Percentiles rank a stretch among this genome's conserved stretches.
phyloP scores from a whole-genome alignment of 2,113 vertebrate species.

The Hyla sarda region DNA sequence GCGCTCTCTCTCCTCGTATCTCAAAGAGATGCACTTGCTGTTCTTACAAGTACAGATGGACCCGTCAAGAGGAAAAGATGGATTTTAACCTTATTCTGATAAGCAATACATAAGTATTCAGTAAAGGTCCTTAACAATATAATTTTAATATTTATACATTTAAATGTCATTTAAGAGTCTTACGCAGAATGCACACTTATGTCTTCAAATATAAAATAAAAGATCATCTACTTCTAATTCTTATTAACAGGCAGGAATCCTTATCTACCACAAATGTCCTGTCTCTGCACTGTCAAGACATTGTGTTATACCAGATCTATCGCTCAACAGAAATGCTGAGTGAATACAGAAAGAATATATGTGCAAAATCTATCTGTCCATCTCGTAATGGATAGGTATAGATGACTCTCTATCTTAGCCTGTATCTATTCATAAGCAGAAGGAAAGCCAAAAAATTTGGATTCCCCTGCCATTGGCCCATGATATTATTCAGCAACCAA shows the following conservation, averaged over 20 bases:
- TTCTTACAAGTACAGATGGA: slow-evolving; percentile 58
- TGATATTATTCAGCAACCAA: background rate
- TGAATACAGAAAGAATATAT: background rate
- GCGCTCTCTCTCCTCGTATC: slow-evolving; percentile 56
- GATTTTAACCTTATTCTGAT: slow-evolving; percentile 56
- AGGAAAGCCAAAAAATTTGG: background rate
- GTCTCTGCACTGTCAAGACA: background rate
- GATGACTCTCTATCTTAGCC: background rate
- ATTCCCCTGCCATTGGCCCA: background rate
- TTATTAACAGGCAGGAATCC: background rate
- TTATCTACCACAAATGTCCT: slow-evolving; percentile 10
- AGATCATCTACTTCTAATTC: background rate
- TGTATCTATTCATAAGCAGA: background rate
- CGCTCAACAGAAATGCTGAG: background rate
- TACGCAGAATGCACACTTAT: slow-evolving; percentile 9
- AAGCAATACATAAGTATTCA: slow-evolving; percentile 49
- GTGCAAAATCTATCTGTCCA: background rate
- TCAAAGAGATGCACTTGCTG: slow-evolving; percentile 58
- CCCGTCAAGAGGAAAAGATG: slow-evolving; percentile 49
- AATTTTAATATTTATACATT: slow-evolving; percentile 53
- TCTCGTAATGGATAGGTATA: background rate
- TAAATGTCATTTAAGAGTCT: slow-evolving; percentile 5
- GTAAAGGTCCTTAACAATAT: slow-evolving; percentile 38
- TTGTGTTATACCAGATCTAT: background rate
- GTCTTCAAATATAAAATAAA: slow-evolving; percentile 8